phyloP scores from a whole-genome alignment of 2,113 vertebrate species.

The Coregonus clupeaformis region DNA sequence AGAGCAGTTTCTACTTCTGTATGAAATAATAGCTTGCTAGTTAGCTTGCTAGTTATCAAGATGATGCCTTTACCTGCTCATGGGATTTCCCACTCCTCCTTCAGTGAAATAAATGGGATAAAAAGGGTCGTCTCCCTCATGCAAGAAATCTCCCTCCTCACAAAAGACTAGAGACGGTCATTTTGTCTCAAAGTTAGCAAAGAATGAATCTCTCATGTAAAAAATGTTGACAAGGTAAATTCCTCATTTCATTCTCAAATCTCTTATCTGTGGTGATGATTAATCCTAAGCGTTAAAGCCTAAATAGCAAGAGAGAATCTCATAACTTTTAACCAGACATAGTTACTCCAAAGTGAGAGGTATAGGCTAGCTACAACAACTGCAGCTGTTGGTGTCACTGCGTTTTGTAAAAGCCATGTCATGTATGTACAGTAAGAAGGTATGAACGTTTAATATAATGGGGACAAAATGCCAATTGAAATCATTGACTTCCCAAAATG shows the following conservation, averaged over 20 bases:
- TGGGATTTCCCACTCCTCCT: neutral
- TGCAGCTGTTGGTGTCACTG: slow-evolving; percentile 37
- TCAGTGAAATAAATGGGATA: neutral
- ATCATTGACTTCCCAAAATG: slow-evolving; percentile 69
- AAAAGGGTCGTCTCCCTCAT: neutral
- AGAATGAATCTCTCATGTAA: neutral
- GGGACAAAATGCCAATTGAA: slow-evolving; percentile 64
- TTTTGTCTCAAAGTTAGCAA: neutral
- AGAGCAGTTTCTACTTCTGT: neutral
- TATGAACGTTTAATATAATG: slow-evolving; percentile 65
- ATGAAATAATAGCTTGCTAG: slow-evolving; percentile 4
- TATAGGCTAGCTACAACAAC: slow-evolving; percentile 16
- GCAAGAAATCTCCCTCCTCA: neutral
- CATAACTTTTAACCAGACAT: slow-evolving; percentile 24
- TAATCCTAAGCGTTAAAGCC: slow-evolving; percentile 21
- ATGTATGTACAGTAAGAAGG: slow-evolving; percentile 71
- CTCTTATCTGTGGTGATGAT: slow-evolving; percentile 13
- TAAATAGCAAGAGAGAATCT: slow-evolving; percentile 19
- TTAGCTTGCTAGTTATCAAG: slow-evolving; percentile 17
- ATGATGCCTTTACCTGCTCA: neutral
- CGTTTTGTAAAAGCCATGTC: slow-evolving; percentile 60
- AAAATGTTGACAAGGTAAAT: neutral
- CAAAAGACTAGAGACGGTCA: neutral
- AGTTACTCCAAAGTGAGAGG: slow-evolving; percentile 23
- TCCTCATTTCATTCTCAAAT: neutral